Percentiles rank a stretch among this genome's conserved stretches.
Evolutionary conservation across 2,113 vertebrate genomes (phyloP).

Genomic region (Syrmaticus mikado): DNA sequence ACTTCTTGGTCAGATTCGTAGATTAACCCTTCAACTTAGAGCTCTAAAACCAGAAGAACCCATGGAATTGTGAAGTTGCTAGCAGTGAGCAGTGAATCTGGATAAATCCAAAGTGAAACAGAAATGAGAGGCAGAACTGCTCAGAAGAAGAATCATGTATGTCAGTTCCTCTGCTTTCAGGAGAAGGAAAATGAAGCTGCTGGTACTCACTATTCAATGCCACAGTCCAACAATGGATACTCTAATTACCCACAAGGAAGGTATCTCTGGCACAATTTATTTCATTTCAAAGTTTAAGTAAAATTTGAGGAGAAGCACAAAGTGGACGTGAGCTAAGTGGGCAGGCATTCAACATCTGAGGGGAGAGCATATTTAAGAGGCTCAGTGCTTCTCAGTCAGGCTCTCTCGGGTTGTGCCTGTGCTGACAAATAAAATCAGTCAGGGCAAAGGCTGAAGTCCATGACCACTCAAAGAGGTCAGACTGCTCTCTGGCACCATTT

Average conservation of each 20-base stretch:
- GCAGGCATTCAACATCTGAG: neutral
- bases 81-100: neutral
- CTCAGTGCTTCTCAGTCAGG: neutral
- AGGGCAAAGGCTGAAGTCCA: neutral
- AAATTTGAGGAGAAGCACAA: neutral
- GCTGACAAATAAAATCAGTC: neutral
- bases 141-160: neutral
- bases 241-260: neutral
- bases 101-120: neutral
- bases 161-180: neutral
- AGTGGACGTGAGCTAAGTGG: rapidly evolving
- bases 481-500: neutral
- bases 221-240: neutral
- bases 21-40: neutral
- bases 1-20: neutral
- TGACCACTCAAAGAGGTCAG: neutral
- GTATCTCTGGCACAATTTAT: neutral
- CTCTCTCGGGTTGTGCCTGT: neutral
- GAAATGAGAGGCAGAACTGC: neutral
- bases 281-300: neutral
- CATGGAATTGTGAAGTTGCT: rapidly evolving
- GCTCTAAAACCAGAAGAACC: neutral
- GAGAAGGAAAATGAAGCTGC: neutral
- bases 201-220: neutral
- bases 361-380: neutral